Percentiles rank a stretch among this genome's conserved stretches.
Evolutionary conservation across 1,140 invertebrate species (phyloP).

Genomic region (Apis dorsata): DNA sequence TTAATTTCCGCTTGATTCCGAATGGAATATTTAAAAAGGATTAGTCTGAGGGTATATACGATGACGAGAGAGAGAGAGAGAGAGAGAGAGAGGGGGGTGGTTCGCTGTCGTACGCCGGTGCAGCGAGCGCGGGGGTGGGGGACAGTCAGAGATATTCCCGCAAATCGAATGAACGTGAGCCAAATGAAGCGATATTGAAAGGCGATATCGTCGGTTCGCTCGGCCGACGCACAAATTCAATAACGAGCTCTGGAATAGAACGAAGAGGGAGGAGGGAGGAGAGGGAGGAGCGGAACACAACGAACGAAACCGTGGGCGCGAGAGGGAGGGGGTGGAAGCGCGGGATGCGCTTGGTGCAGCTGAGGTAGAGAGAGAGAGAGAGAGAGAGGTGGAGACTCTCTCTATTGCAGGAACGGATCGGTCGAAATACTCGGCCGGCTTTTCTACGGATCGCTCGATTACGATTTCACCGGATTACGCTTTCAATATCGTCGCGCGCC

Average conservation of each 20-base stretch:
- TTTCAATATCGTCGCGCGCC: constrained; percentile 8
- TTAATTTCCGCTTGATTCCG: constrained; percentile 68
- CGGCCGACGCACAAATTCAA: constrained; percentile 71
- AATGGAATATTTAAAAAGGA: constrained; percentile 70
- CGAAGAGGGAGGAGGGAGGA: constrained; percentile 27
- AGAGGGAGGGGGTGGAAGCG: neutral
- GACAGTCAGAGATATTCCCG: constrained; percentile 67
- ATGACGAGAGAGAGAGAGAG: constrained; percentile 30
- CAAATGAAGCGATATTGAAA: constrained; percentile 74
- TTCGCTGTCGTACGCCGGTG: neutral
- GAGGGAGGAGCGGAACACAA: neutral
- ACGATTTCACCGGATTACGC: constrained; percentile 34
- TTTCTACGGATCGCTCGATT: constrained; percentile 21
- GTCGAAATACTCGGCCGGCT: constrained; percentile 27
- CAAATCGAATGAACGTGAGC: constrained; percentile 72
- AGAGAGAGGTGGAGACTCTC: neutral
- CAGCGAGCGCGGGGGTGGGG: neutral
- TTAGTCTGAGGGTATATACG: constrained; percentile 54
- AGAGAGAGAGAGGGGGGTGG: constrained; percentile 1
- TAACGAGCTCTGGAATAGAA: constrained; percentile 68
- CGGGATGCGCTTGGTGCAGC: too few relatives aligned
- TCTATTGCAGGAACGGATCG: constrained; percentile 59
- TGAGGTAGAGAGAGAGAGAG: too few relatives aligned
- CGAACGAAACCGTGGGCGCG: neutral
- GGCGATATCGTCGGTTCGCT: constrained; percentile 70